Conservation (phyloP, 2,113 vertebrate species). For the Nibea albiflora region DNA sequence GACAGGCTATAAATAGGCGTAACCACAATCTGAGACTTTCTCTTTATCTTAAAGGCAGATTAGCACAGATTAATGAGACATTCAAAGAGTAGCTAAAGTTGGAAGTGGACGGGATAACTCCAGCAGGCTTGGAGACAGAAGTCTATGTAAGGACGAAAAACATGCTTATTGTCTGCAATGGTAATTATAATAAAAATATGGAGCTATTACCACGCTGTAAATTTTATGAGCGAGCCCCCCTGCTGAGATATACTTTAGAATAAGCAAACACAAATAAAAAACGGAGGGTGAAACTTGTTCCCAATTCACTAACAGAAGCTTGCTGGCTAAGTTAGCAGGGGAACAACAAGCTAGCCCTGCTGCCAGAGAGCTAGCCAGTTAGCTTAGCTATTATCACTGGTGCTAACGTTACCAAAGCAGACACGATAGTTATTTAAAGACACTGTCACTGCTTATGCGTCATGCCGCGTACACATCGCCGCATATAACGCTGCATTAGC, state of each 20-base stretch:
- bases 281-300: neutral
- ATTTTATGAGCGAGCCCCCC: too few species aligned
- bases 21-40: neutral
- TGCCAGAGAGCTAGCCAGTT: conserved; percentile 33
- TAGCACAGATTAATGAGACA: conserved; percentile 7
- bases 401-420: conserved; percentile 9
- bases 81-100: neutral
- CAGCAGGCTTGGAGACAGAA: neutral
- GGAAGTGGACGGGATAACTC: neutral
- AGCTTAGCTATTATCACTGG: conserved; percentile 41
- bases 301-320: neutral
- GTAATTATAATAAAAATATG: neutral
- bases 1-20: conserved; percentile 2
- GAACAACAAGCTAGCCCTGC: conserved; percentile 61
- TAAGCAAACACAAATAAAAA: neutral
- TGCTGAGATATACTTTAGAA: neutral
- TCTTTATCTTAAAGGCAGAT: neutral
- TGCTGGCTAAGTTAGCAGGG: conserved; percentile 23
- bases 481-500: too few species aligned
- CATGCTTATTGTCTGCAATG: neutral
- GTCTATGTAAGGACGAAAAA: conserved; percentile 15
- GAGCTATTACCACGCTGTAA: neutral
- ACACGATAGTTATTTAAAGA: neutral
- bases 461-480: neutral
- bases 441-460: neutral